Base-by-base conservation (phyloP, 92 coral and sea anemone genomes). In the Scolanthus callimorphus region DNA sequence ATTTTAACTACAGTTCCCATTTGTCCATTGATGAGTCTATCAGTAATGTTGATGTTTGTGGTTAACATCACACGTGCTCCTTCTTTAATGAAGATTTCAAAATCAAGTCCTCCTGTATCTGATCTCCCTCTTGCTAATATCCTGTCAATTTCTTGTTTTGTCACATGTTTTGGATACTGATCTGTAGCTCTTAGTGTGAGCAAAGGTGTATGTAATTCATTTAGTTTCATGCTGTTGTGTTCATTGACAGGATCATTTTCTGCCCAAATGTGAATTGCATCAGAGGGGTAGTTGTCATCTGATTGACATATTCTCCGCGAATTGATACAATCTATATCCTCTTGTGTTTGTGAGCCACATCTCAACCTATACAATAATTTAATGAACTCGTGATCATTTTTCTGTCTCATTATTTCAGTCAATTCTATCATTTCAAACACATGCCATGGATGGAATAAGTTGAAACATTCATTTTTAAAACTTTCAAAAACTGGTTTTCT, bases 61-160 rank as follows among this genome's bases (percentile, higher is more conserved):
- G 71, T 78, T 28, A 84, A 46, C 90, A 78, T 77, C 10, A 84
- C 78, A 62, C 87, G 70, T 2, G 87, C 70, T 59, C 43, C 28
- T 76, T 86, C 71, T 66, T 81, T 86, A 0, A 81, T 52, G 6
- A 20, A 34, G 3, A 76, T 71, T 59, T 85, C 73, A 52, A 20
- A 50, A 63, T 86, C 82, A 29, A 81, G 84, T 37, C 88, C 89
- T 60, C 82, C 76, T 45, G 88, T 86, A 29, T 76, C 81, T 41
- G 86, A 85, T 49, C 80, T 27, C 2, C 69, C 60, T 58, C 63
- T 80, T 17, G 86, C 46, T 17, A 85, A 63, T 2, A 79, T 80
- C 74, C 34, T 80, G 22, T 85, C 64, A 62, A 80, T 85, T 20
- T 79, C 83, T 24, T 63, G 70, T 67, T 75, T 61, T 34, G 45